phyloP scores from a whole-genome alignment of 2,888 invertebrate genomes.

The Drosophila cracens region DNA sequence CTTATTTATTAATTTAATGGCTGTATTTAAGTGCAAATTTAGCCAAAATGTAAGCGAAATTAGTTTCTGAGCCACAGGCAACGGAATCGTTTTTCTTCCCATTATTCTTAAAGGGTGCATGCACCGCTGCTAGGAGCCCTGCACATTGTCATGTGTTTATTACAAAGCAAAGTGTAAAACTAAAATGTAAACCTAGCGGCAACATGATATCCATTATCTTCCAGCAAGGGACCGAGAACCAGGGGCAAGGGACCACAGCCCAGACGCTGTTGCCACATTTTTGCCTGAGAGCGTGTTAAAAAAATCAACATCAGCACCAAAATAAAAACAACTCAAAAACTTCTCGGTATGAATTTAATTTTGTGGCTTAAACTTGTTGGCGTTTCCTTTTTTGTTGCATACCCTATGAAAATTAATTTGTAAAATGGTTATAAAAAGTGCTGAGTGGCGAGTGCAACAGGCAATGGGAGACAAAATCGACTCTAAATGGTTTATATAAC shows the following conservation, averaged over 20 bases:
- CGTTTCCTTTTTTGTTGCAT: slow-evolving; percentile 14
- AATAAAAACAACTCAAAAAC: slow-evolving; percentile 38
- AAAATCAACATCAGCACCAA: slow-evolving; percentile 24
- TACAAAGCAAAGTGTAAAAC: slow-evolving; percentile 71
- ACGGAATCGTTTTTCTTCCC: background rate
- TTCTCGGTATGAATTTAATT: slow-evolving; percentile 68
- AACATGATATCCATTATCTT: slow-evolving; percentile 76
- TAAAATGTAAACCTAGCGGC: slow-evolving; percentile 72
- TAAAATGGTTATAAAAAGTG: background rate
- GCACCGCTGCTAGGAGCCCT: slow-evolving; percentile 19
- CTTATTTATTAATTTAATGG: background rate
- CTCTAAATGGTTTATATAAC: background rate
- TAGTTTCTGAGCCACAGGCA: slow-evolving; percentile 7
- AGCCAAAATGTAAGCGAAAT: background rate
- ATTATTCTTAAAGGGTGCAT: slow-evolving; percentile 33
- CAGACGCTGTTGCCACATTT: slow-evolving; percentile 34
- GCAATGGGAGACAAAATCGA: background rate
- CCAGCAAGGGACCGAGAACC: slow-evolving; percentile 11
- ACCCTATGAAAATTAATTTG: background rate
- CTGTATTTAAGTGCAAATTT: background rate
- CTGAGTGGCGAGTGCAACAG: background rate
- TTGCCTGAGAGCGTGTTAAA: slow-evolving; percentile 22
- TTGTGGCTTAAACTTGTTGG: slow-evolving; percentile 64
- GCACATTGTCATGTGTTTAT: slow-evolving; percentile 74
- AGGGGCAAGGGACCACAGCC: slow-evolving; percentile 3